Conservation (phyloP, 2,888 invertebrate genomes). For the Cetonia aurata region DNA sequence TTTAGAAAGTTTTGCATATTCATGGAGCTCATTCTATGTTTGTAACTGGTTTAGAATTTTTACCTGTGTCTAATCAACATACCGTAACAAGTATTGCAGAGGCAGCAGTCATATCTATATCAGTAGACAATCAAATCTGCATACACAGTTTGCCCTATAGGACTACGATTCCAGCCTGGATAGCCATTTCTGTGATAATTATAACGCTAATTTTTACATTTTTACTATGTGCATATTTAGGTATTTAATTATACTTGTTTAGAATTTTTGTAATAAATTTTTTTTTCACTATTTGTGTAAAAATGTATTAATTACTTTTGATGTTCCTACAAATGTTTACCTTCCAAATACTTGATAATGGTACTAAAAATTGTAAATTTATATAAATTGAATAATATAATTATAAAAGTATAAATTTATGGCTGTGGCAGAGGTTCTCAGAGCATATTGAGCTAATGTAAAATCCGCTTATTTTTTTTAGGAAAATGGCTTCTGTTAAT, state of each 20-base stretch:
- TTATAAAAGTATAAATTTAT: too few relatives aligned
- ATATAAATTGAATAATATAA: too few relatives aligned
- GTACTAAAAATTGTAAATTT: too few relatives aligned
- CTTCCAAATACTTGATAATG: too few relatives aligned
- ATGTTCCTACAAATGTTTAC: too few relatives aligned
- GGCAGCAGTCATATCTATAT: conserved; percentile 93
- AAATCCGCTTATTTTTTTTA: too few relatives aligned
- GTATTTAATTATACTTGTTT: conserved; percentile 69
- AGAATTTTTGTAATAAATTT: conserved; percentile 23
- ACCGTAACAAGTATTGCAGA: conserved; percentile 81
- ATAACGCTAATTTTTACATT: conserved; percentile 84
- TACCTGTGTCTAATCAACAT: conserved; percentile 82
- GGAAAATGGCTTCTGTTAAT: too few relatives aligned
- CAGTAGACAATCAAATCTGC: conserved; percentile 94
- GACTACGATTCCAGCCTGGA: conserved; percentile 84
- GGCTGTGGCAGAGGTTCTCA: too few relatives aligned
- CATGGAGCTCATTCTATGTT: conserved; percentile 94
- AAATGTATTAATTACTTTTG: too few relatives aligned
- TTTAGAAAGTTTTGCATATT: conserved; percentile 85
- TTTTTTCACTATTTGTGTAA: background rate
- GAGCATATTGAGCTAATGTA: too few relatives aligned
- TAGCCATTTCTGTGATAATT: conserved; percentile 81
- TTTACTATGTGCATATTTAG: conserved; percentile 85
- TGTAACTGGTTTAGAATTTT: conserved; percentile 95
- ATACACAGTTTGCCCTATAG: conserved; percentile 87